phyloP scores from a whole-genome alignment of 2,797 vertebrate species.

The Myripristis jacobus region DNA sequence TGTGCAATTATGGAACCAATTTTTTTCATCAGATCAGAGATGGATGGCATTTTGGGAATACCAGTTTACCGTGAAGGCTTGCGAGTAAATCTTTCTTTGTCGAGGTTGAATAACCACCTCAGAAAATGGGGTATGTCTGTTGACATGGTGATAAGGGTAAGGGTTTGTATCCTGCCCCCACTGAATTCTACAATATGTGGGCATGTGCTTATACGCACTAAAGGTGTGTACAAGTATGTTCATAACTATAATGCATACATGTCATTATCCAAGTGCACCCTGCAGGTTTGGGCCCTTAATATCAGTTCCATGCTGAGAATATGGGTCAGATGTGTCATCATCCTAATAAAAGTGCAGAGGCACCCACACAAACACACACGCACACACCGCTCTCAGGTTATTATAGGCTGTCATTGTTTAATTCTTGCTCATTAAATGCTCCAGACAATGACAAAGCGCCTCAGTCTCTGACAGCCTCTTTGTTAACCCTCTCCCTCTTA shows the following conservation, averaged over 20 bases:
- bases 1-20: too few species aligned
- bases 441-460: slow-evolving; percentile 80
- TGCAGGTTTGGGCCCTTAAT: not conserved
- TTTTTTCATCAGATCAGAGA: too few species aligned
- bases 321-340: slow-evolving; percentile 30
- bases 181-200: not conserved
- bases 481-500: slow-evolving; percentile 80
- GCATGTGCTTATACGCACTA: not conserved
- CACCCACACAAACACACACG: slow-evolving; percentile 17
- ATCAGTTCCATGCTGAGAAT: slow-evolving; percentile 37
- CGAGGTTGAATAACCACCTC: not conserved
- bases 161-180: not conserved
- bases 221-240: not conserved
- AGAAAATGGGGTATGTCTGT: not conserved
- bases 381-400: slow-evolving; percentile 73
- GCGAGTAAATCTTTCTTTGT: too few species aligned
- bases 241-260: too few species aligned
- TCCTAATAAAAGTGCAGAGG: slow-evolving; percentile 12
- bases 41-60: too few species aligned
- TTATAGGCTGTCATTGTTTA: slow-evolving; percentile 83
- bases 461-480: slow-evolving; percentile 73
- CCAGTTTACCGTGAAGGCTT: too few species aligned
- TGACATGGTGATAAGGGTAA: not conserved
- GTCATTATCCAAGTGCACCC: not conserved
- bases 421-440: slow-evolving; percentile 83